Percentiles rank a stretch among this genome's conserved stretches.
These are phyloP conservation scores for Pteronotus mesoamericanus DNA, from an alignment of 2,797 vertebrate genomes.

Conservation along the genomic window DNA sequence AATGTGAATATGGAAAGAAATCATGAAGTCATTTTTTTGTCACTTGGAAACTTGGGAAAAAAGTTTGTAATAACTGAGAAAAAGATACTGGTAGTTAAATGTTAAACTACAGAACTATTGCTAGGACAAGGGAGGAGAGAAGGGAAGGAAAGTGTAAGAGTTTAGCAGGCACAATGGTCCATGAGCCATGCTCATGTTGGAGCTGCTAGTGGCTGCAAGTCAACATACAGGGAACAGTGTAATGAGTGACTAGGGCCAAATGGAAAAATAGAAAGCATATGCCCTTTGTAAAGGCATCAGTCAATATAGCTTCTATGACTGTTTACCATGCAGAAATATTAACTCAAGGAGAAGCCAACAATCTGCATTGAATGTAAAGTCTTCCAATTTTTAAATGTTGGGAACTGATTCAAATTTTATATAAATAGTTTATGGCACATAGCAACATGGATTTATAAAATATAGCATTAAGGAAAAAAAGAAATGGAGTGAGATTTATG, in stretches of 20 bases:
- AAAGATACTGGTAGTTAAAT: not conserved
- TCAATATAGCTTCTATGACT: not conserved
- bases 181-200: not conserved
- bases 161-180: not conserved
- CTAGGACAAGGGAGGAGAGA: not conserved
- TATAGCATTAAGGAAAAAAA: not conserved
- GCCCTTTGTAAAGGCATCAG: not conserved
- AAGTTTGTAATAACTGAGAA: not conserved
- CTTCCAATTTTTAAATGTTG: not conserved
- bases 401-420: not conserved
- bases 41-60: not conserved
- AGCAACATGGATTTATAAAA: slow-evolving; percentile 18
- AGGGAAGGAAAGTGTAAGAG: not conserved
- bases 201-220: not conserved
- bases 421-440: not conserved
- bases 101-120: not conserved
- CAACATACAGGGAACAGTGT: not conserved
- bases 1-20: not conserved
- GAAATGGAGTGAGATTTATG: not conserved
- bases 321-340: not conserved
- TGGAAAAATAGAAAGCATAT: not conserved
- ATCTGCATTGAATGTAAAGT: not conserved
- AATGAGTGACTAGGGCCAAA: not conserved
- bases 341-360: not conserved
- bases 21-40: not conserved